These are phyloP conservation scores for Erythrocebus patas DNA, from an alignment of 2,113 vertebrate genomes.

Conservation along the genomic window DNA sequence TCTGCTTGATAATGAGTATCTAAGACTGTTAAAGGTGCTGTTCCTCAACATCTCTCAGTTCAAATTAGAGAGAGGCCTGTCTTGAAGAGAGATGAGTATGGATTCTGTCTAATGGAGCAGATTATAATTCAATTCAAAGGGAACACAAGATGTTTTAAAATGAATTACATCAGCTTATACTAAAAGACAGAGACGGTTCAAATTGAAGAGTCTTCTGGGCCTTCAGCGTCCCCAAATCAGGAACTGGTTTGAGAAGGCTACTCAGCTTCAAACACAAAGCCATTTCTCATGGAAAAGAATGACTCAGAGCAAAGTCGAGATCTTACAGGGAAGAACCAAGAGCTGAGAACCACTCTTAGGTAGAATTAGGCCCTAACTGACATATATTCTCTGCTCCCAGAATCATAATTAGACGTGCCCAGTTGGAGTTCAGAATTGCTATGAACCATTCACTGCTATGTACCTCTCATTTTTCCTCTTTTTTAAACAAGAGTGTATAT, in stretches of 20 bases:
- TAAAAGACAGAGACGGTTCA: background rate
- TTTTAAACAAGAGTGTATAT: background rate
- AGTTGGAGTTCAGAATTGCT: background rate
- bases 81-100: background rate
- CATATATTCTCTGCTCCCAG: background rate
- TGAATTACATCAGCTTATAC: background rate
- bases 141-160: background rate
- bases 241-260: background rate
- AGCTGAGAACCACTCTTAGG: background rate
- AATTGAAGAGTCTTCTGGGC: background rate
- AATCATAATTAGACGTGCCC: background rate
- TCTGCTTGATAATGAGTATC: background rate
- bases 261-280: background rate
- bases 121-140: background rate
- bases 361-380: background rate
- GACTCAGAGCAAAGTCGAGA: background rate
- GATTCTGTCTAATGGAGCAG: background rate
- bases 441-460: background rate
- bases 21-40: background rate
- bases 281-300: background rate
- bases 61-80: background rate
- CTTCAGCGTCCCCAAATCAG: background rate
- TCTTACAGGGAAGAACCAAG: background rate
- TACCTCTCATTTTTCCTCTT: background rate
- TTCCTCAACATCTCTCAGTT: background rate